Evolutionary conservation across 2,888 invertebrate genomes (phyloP).

Genomic region (Rhingia rostrata): DNA sequence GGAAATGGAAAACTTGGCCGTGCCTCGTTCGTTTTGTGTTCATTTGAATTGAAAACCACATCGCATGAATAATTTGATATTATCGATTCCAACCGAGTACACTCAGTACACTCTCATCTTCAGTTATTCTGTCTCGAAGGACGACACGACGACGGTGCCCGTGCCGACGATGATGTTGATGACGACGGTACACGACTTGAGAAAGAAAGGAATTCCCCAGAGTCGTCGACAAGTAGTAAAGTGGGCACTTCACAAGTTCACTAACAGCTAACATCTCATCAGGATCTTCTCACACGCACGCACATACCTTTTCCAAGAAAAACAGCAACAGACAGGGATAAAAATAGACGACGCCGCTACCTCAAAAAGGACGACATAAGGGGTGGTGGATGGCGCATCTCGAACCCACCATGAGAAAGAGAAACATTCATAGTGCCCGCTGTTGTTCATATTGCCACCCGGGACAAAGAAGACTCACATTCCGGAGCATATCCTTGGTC

Average conservation of each 20-base stretch:
- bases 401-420: slow-evolving; percentile 1
- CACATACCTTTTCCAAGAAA: slow-evolving; percentile 26
- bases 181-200: slow-evolving; percentile 62
- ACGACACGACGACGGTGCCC: slow-evolving; percentile 47
- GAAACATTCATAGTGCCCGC: neutral
- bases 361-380: neutral
- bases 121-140: slow-evolving; percentile 24
- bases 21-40: slow-evolving; percentile 60
- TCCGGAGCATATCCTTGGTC: slow-evolving; percentile 39
- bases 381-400: neutral
- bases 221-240: slow-evolving; percentile 72
- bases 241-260: slow-evolving; percentile 72
- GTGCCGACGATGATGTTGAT: slow-evolving; percentile 40
- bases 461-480: slow-evolving; percentile 11
- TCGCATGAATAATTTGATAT: slow-evolving; percentile 75
- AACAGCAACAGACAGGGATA: slow-evolving; percentile 20
- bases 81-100: slow-evolving; percentile 70
- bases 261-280: slow-evolving; percentile 69
- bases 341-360: neutral
- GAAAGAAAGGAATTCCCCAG: slow-evolving; percentile 69
- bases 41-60: slow-evolving; percentile 75
- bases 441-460: neutral
- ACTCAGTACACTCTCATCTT: slow-evolving; percentile 31
- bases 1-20: slow-evolving; percentile 64
- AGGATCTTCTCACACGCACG: slow-evolving; percentile 27